Evolutionary conservation across 2,113 vertebrate genomes (phyloP).

Genomic region (Pundamilia nyererei): DNA sequence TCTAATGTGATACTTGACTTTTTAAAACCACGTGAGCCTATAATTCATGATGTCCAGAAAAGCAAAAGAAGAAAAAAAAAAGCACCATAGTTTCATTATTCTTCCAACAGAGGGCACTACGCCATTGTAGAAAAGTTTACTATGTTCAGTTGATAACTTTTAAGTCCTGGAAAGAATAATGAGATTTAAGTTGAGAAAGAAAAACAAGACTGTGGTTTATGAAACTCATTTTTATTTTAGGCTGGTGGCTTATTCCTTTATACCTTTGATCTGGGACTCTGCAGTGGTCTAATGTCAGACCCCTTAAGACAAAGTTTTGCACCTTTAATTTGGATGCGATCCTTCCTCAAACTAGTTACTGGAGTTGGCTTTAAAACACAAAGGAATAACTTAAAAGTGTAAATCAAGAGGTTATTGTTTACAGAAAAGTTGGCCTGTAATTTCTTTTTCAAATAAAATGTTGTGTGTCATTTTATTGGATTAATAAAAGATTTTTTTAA

Average conservation of each 20-base stretch:
- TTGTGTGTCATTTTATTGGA: background rate
- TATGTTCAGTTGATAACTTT: background rate
- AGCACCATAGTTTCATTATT: background rate
- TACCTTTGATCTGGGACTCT: background rate
- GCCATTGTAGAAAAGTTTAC: background rate
- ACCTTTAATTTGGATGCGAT: slow-evolving; percentile 24
- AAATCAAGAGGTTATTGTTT: background rate
- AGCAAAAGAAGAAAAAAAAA: background rate
- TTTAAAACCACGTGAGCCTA: background rate
- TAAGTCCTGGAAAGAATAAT: background rate
- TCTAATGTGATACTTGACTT: background rate
- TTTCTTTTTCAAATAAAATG: rapidly evolving
- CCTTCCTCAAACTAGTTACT: background rate
- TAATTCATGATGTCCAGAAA: background rate
- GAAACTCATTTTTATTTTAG: background rate
- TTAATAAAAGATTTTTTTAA: background rate
- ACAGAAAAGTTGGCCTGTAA: background rate
- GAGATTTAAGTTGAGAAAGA: background rate
- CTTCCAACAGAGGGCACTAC: slow-evolving; percentile 31
- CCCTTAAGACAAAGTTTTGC: background rate
- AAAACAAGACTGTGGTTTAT: background rate
- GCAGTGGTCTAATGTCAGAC: background rate
- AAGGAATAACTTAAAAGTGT: background rate
- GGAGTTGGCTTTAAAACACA: background rate
- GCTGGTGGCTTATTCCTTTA: background rate